A percentile compares a stretch with the other conserved stretches of the same genome.
phyloP scores from a whole-genome alignment of 2,797 vertebrate species.

The Staurois parvus region DNA sequence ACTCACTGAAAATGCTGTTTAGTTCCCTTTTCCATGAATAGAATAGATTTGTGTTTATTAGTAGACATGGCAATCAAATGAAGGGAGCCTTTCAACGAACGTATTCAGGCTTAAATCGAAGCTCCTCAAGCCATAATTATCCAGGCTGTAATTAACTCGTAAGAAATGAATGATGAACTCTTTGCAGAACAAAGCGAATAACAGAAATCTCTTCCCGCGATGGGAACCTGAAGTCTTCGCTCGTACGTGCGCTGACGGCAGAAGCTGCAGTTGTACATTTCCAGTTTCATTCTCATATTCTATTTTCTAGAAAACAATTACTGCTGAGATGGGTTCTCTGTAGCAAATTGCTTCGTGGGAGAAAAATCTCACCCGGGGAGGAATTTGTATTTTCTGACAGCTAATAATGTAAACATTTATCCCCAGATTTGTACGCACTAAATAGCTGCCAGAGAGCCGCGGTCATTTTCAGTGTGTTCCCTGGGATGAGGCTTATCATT shows the following conservation, averaged over 20 bases:
- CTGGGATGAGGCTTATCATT: too few species aligned
- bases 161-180: conserved; percentile 2
- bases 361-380: background rate
- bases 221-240: background rate
- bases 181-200: conserved; percentile 11
- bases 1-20: too few species aligned
- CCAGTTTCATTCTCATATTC: background rate
- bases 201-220: background rate
- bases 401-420: background rate
- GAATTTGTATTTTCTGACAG: background rate
- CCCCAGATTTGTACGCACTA: background rate
- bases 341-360: background rate
- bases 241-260: background rate
- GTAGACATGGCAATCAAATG: too few species aligned
- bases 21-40: too few species aligned
- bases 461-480: background rate
- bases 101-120: background rate
- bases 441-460: conserved; percentile 4
- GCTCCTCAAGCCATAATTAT: conserved; percentile 5
- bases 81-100: background rate
- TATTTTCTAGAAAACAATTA: background rate
- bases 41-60: too few species aligned
- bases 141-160: conserved; percentile 5
- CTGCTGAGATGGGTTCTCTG: background rate
- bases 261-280: background rate